Evolutionary conservation across 2,113 vertebrate genomes (phyloP), one percentile per base, ranked within the genome.

Genomic region (Antennarius striatus): DNA sequence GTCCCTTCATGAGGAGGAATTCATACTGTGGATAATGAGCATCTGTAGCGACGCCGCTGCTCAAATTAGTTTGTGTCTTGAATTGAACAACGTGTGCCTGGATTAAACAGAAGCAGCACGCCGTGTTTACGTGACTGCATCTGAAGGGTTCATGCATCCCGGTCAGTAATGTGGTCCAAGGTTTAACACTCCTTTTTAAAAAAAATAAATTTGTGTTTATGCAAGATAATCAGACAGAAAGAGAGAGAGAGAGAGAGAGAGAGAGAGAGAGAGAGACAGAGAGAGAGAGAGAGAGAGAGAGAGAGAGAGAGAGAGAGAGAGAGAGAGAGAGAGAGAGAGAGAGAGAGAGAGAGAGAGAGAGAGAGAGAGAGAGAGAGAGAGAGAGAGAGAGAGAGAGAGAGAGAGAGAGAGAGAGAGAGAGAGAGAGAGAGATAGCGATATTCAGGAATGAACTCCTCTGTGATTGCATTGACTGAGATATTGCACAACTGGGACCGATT

Each of bases 401-500:
- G 32, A 72, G 57, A 67, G 17, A 22, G 50, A 56, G 52, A 49
- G 3, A 46, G 7, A 51, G 29, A 62, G 47, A 51, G 49, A 40
- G 14, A 66, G 4, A 63, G 51, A 72, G 29, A 71, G 45, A 54
- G 60, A 73, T 63, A 50, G 32, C 52, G 43, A 15, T 29, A 61
- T 60, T 74, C 64, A 79, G 68, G 46, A 75, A 73, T 58, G 64
- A 76, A 74, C 68, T 61, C 71, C 57, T 67, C 58, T 81, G 79
- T 63, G 60, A 71, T 54, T 57, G 57, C 68, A 73, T 50, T 67
- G 69, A 68, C 57, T 63, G 71, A 80, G 68, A 85, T 53, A 36
- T 71, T 81, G 71, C 66, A 84, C 79, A 77, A 80, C 80, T 75
- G 80, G 79, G 78, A 81, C 73, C 75, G 66, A 67, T 73, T 87